phyloP scores from a whole-genome alignment of 1,140 invertebrate species.

The Druon quercuslanigerum region DNA sequence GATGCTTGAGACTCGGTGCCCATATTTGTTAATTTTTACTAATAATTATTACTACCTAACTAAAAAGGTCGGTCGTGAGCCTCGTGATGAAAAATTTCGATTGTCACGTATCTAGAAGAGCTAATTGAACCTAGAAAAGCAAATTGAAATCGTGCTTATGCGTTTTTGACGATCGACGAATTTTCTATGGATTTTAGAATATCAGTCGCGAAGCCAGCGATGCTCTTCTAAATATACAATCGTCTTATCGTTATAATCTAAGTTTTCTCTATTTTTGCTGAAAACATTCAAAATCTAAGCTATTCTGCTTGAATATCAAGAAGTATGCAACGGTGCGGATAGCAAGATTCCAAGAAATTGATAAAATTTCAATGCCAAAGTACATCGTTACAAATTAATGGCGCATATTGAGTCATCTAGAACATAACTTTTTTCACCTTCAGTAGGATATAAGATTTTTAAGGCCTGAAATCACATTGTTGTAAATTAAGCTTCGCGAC shows the following conservation, averaged over 20 bases:
- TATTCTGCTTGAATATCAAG: conserved; percentile 59
- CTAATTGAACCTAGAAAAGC: no score
- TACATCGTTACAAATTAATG: conserved; percentile 47
- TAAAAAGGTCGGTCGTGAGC: conserved; percentile 52
- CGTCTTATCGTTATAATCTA: conserved; percentile 55
- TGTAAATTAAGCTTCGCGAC: conserved; percentile 25
- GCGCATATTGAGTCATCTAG: conserved; percentile 35
- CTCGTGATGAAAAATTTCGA: conserved; percentile 53
- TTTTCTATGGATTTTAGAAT: neutral
- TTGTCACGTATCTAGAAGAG: conserved; percentile 28
- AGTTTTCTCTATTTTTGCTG: conserved; percentile 65
- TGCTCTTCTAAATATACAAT: conserved; percentile 60
- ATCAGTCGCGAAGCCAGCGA: conserved; percentile 34
- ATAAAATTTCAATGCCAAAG: conserved; percentile 70
- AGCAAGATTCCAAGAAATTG: conserved; percentile 60
- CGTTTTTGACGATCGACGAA: no score
- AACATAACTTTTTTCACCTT: conserved; percentile 27
- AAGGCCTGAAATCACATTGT: conserved; percentile 24
- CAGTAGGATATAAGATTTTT: conserved; percentile 24
- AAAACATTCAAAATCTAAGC: conserved; percentile 57
- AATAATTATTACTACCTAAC: conserved; percentile 51
- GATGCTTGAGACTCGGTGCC: conserved; percentile 45
- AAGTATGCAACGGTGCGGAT: conserved; percentile 52
- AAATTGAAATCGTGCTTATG: no score
- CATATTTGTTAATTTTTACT: conserved; percentile 61